phyloP scores from a whole-genome alignment of 1,140 invertebrate genomes.

The Caerostris darwini region DNA sequence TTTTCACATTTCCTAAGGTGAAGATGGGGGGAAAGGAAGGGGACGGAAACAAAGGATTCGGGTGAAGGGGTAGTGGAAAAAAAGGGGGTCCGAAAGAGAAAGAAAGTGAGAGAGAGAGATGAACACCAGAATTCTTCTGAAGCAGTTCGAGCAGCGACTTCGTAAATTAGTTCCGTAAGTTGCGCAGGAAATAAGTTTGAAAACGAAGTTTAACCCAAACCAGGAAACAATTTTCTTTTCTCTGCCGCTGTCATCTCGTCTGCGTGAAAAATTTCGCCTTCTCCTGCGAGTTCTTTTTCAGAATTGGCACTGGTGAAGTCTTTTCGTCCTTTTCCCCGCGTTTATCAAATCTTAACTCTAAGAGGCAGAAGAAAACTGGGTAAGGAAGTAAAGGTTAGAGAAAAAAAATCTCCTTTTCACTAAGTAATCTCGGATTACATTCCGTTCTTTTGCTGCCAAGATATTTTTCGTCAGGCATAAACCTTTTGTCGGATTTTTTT shows the following conservation, averaged over 20 bases:
- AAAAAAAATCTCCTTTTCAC: constrained; percentile 19
- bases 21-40: not conserved
- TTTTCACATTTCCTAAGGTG: constrained; percentile 24
- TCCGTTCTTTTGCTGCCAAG: constrained; percentile 45
- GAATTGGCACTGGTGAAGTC: constrained; percentile 25
- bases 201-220: constrained; percentile 68
- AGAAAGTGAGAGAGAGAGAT: constrained; percentile 2
- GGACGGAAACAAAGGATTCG: constrained; percentile 55
- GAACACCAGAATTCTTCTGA: constrained; percentile 50
- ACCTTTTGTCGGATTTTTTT: constrained; percentile 11
- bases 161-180: constrained; percentile 77
- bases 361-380: constrained; percentile 38
- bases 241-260: constrained; percentile 68
- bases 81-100: not conserved
- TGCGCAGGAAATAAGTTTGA: constrained; percentile 76
- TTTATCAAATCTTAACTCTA: constrained; percentile 74
- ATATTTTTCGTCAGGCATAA: constrained; percentile 27
- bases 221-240: constrained; percentile 76
- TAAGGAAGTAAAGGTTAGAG: not conserved
- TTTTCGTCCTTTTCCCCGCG: constrained; percentile 36
- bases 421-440: constrained; percentile 65
- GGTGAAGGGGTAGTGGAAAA: not conserved
- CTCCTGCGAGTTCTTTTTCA: constrained; percentile 36
- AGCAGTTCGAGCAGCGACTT: constrained; percentile 26
- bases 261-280: constrained; percentile 73